phyloP scores from a whole-genome alignment of 2,888 invertebrate species.

The Acronicta alni region DNA sequence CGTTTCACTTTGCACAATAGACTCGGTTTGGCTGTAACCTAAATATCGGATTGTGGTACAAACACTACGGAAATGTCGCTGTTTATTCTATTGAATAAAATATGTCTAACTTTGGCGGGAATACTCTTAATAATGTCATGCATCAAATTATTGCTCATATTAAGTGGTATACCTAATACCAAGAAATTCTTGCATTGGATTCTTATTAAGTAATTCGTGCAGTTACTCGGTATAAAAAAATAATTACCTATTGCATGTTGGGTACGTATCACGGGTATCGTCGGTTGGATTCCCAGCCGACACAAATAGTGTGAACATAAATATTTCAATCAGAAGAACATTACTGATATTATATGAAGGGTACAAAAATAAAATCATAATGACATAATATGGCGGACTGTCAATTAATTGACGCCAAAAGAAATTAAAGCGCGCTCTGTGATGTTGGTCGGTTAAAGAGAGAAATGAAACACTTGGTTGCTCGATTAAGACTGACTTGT shows the following conservation, averaged over 20 bases:
- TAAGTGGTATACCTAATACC: no score
- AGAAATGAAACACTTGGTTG: no score
- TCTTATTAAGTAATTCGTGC: no score
- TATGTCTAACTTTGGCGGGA: conserved; percentile 58
- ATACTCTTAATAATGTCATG: conserved; percentile 35
- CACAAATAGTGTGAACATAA: no score
- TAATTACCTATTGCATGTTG: no score
- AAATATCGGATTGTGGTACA: conserved; percentile 84
- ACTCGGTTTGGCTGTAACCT: conserved; percentile 85
- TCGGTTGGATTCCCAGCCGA: no score
- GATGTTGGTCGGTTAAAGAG: no score
- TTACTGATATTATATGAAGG: conserved; percentile 8
- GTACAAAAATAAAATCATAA: conserved; percentile 40
- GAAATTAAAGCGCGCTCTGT: conserved; percentile 74
- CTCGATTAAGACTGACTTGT: no score
- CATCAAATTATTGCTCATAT: conserved; percentile 1
- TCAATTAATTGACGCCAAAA: conserved; percentile 66
- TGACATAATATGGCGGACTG: conserved; percentile 63
- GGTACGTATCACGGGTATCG: no score
- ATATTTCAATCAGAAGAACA: conserved; percentile 15
- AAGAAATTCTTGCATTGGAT: no score
- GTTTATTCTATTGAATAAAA: conserved; percentile 78
- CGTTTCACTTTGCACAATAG: conserved; percentile 87
- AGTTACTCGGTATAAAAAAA: no score
- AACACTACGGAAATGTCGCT: conserved; percentile 72